phyloP scores from a whole-genome alignment of 2,797 vertebrate species.

The Harpagifer antarcticus region DNA sequence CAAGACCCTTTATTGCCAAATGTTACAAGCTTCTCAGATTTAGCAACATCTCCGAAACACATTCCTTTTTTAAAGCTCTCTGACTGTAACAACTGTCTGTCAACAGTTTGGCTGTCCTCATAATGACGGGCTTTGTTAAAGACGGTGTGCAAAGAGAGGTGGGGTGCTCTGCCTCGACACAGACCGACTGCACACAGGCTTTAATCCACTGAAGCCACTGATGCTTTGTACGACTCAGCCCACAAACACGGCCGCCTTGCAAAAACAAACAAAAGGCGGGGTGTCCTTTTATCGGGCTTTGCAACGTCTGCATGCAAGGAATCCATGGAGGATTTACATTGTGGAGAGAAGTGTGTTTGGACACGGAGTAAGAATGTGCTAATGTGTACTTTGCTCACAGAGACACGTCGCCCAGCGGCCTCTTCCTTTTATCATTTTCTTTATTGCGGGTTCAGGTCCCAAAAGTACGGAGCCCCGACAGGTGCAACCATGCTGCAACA shows the following conservation, averaged over 20 bases:
- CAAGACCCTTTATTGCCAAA: conserved; percentile 44
- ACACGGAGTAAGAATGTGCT: conserved; percentile 12
- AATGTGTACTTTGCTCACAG: conserved; percentile 33
- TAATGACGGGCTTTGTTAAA: conserved; percentile 32
- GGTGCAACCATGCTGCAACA: too few relatives aligned
- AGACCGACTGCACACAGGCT: conserved; percentile 64
- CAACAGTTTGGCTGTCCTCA: conserved; percentile 13
- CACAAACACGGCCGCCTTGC: conserved; percentile 56
- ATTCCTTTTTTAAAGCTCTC: conserved; percentile 14
- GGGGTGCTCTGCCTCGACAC: conserved; percentile 73
- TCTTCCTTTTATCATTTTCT: conserved; percentile 31
- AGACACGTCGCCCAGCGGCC: conserved; percentile 37
- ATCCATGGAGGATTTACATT: conserved; percentile 48
- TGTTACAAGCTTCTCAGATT: conserved; percentile 36
- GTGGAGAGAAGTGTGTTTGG: conserved; percentile 21
- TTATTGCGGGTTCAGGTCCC: conserved; percentile 22
- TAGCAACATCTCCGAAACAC: conserved; percentile 16
- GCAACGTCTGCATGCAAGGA: conserved; percentile 59
- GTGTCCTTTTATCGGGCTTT: conserved; percentile 64
- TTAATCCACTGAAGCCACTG: conserved; percentile 55
- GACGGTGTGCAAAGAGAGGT: conserved; percentile 53
- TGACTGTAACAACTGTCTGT: conserved; percentile 27
- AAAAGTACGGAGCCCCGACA: not conserved
- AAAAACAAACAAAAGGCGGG: conserved; percentile 71
- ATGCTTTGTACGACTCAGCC: conserved; percentile 61